A percentile compares a stretch with the other conserved stretches of the same genome.
Conservation (phyloP, 2,888 invertebrate species). For the Eueremaeus valkanovi region DNA sequence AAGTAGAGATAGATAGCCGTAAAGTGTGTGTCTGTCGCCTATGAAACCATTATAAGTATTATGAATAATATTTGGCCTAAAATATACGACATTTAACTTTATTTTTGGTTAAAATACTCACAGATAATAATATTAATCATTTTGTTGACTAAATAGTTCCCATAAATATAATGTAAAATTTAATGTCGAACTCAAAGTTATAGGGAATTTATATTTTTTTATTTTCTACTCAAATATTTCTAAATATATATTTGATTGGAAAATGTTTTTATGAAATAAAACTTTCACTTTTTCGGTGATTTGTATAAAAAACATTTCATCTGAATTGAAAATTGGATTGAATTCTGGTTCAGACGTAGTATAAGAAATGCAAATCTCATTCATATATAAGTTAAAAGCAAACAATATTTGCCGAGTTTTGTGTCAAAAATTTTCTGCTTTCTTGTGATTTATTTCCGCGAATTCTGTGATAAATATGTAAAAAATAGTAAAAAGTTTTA, state of each 20-base stretch:
- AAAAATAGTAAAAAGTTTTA: not conserved
- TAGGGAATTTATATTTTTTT: not conserved
- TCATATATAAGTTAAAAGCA: not conserved
- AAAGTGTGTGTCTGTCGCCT: not conserved
- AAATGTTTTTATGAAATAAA: not conserved
- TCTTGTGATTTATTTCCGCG: not conserved
- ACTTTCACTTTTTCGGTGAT: not conserved
- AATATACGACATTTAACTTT: not conserved
- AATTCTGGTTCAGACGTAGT: not conserved
- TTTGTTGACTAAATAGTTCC: not conserved
- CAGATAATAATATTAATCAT: not conserved
- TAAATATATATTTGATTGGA: not conserved
- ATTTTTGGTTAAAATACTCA: not conserved
- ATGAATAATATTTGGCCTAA: constrained; percentile 5
- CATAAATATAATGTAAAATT: not conserved
- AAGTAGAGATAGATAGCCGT: not conserved
- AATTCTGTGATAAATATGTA: not conserved
- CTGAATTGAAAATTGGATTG: not conserved
- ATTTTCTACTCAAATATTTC: not conserved
- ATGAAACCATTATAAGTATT: not conserved
- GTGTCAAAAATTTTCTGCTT: not conserved
- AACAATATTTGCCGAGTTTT: not conserved
- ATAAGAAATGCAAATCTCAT: not conserved
- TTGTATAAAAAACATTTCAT: not conserved
- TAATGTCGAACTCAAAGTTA: not conserved